These are phyloP conservation scores for Sarcophaga bullata DNA, from an alignment of 1,140 invertebrate species.

Conservation along the genomic window DNA sequence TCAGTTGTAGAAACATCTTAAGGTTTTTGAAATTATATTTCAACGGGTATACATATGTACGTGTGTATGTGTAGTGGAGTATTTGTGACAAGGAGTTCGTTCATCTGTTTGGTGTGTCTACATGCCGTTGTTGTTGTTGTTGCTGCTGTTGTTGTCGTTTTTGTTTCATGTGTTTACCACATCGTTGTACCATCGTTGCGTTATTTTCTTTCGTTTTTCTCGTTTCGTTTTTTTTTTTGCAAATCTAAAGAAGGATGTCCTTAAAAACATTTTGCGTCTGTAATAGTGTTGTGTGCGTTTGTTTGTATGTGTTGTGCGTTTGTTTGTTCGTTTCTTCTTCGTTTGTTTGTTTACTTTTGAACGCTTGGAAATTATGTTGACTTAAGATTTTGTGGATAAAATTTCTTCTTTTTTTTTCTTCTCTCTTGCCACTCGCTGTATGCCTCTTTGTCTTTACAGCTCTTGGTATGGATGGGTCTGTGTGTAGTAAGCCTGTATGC, in stretches of 20 bases:
- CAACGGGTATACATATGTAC: background rate
- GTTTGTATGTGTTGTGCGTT: too few species aligned
- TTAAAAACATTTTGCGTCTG: constrained; percentile 40
- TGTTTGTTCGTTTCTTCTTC: too few species aligned
- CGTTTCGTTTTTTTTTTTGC: constrained; percentile 1
- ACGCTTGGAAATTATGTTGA: constrained; percentile 40
- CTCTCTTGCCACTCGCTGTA: background rate
- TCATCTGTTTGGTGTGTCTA: background rate
- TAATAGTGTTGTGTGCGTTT: background rate
- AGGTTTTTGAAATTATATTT: too few species aligned
- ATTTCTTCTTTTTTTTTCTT: background rate
- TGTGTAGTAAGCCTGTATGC: too few species aligned
- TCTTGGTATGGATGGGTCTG: too few species aligned
- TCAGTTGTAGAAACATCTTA: too few species aligned
- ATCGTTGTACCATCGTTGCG: background rate
- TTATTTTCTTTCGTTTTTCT: background rate
- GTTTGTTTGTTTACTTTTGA: constrained; percentile 20
- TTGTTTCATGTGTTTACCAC: background rate
- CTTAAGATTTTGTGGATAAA: constrained; percentile 38
- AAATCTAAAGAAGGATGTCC: constrained; percentile 37
- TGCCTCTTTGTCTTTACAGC: too few species aligned
- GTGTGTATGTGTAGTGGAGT: background rate
- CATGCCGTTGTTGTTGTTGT: background rate
- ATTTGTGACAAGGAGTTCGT: background rate
- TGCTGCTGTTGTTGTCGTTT: background rate